Base-by-base conservation (phyloP, 2,113 vertebrate species). In the Eleginops maclovinus region DNA sequence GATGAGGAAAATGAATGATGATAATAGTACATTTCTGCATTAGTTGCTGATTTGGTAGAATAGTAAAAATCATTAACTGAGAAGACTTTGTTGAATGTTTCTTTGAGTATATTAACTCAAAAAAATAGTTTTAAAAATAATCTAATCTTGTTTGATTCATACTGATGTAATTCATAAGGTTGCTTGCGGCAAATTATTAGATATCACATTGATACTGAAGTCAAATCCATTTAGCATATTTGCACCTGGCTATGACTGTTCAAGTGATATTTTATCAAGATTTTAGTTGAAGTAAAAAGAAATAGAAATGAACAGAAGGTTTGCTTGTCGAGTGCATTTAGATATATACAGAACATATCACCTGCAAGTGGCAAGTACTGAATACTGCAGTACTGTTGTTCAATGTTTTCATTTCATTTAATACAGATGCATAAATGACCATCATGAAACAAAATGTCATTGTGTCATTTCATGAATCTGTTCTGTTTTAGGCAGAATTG, bases 181-280 rank as follows among this genome's bases (percentile, higher is more conserved):
- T 22, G 11, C 36, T 67, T 70, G 17, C 11, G 14, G 28, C 16
- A n/a, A 40, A 16, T 22, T 1, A 64, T 41, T 65, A 16, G 2
- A 44, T 67, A 41, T 81, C 2, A 12, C 24, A 56, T 31, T 51
- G 21, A 44, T 51, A 60, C 22, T 72, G 31, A 78, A 63, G 49
- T 46, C 16, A n/a, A 68, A 51, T 9, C 31, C 1, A 46, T 65
- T 83, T 86, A 79, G 81, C 86, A 54, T 28, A 64, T 88, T 92
- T 91, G 91, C 90, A 90, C 87, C 73, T 19, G 8, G 46, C 79
- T 12, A 5, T 28, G 86, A 92, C 87, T 88, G 89, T 91, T 92
- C 85, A 63, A 80, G 26, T 26, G 46, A 79, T 81, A 73, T 78
- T 69, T 60, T 71, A 64, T 36, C 68, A 55, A 2, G 3, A 22